Evolutionary conservation across 2,888 invertebrate species (phyloP), one percentile per base, ranked within the genome.

Genomic region (Cryptocephalus primarius): DNA sequence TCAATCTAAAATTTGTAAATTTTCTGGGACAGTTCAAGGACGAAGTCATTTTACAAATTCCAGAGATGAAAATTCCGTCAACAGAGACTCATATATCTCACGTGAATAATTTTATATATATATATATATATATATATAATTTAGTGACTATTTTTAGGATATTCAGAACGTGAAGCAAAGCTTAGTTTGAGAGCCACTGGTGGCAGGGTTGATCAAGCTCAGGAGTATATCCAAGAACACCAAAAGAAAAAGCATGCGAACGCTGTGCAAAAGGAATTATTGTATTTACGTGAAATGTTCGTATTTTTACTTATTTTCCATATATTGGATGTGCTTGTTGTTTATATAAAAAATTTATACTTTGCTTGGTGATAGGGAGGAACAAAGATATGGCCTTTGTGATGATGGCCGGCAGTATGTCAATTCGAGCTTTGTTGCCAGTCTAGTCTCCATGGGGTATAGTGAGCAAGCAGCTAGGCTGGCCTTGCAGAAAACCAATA

Each of bases 391-490:
- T 9, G 82, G 82, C n/a, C 64, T 72, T 48, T 83, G 83, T 56
- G 67, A 61, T 9, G 78, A 80, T 63, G 81, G 82, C 1, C 66
- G 73, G 4, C 72, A 74, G 48, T 73, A 68, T 56, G 77, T 81
- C 22, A 73, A 72, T 55, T 66, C 69, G 11, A 66, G 67, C 43
- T 71, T 76, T 51, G 69, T 78, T 42, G 69, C 70, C 9, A 76
- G 75, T 36, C 66, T 85, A 10, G 70, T 73, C 32, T 75, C 74
- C 38, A 87, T 88, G 86, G 88, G 88, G 0, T 88, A 76, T 67
- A 59, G 75, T 6, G 72, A 76, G 13, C 71, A 75, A 8, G 65
- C 78, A 8, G 80, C 82, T 0, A 65, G 75, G 0, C 64, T 70
- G 3, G 87, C 88, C 1, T 70, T 89, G 32, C 71, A 76, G 50